These are phyloP conservation scores for Epiperipatus broadwayi DNA, from an alignment of 2,888 invertebrate species.

Conservation along the genomic window DNA sequence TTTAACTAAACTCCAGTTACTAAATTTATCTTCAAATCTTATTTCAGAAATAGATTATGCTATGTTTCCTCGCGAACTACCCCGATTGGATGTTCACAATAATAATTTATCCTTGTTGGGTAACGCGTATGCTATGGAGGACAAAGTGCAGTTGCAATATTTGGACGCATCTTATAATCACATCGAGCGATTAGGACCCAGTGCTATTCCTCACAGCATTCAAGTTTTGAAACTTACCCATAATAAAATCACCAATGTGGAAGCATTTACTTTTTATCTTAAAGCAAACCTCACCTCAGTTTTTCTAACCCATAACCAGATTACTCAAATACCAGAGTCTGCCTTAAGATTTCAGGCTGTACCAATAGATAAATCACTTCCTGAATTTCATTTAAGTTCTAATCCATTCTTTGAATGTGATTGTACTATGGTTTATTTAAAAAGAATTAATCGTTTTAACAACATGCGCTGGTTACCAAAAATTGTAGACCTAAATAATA, in stretches of 20 bases:
- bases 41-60: conserved; percentile 73
- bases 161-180: conserved; percentile 79
- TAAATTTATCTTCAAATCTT: conserved; percentile 76
- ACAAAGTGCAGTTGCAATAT: conserved; percentile 54
- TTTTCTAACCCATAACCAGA: conserved; percentile 11
- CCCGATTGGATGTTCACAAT: conserved; percentile 74
- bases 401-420: conserved; percentile 74
- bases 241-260: conserved; percentile 12
- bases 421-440: conserved; percentile 76
- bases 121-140: conserved; percentile 64
- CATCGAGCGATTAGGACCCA: conserved; percentile 29
- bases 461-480: conserved; percentile 56
- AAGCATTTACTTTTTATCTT: not conserved
- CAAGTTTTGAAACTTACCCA: conserved; percentile 6
- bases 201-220: conserved; percentile 12
- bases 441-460: conserved; percentile 61
- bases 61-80: conserved; percentile 55
- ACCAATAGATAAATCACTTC: conserved; percentile 37
- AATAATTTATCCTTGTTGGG: conserved; percentile 60
- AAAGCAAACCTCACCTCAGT: conserved; percentile 7
- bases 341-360: conserved; percentile 5
- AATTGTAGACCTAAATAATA: conserved; percentile 59
- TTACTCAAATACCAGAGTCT: not conserved
- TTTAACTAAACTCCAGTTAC: conserved; percentile 60
- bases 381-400: conserved; percentile 62